A percentile compares a stretch with the other conserved stretches of the same genome.
phyloP scores from a whole-genome alignment of 2,888 invertebrate genomes.

The Andrena chrysosceles region DNA sequence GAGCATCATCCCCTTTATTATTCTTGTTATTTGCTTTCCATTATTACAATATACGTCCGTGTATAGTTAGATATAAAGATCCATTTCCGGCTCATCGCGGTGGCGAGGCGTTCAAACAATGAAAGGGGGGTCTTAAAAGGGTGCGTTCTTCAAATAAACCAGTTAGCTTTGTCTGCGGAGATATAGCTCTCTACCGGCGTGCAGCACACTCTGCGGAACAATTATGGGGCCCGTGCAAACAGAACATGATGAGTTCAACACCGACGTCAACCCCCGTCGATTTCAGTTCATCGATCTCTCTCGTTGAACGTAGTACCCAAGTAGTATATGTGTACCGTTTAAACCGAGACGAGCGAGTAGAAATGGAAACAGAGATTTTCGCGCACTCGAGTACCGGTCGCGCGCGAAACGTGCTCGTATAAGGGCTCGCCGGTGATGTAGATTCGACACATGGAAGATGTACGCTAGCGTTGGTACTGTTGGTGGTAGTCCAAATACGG shows the following conservation, averaged over 20 bases:
- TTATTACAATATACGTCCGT: constrained; percentile 37
- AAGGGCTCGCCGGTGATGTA: constrained; percentile 20
- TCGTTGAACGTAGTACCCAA: not conserved
- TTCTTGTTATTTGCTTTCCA: constrained; percentile 51
- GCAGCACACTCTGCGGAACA: constrained; percentile 59
- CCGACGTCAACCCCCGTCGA: constrained; percentile 21
- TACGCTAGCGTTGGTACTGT: constrained; percentile 42
- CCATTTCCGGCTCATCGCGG: constrained; percentile 66
- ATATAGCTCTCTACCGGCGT: constrained; percentile 40
- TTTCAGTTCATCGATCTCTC: constrained; percentile 33
- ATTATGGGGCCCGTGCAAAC: constrained; percentile 63
- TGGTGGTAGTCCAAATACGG: constrained; percentile 57
- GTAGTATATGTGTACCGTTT: not conserved
- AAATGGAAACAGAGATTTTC: constrained; percentile 19
- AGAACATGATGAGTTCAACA: constrained; percentile 57
- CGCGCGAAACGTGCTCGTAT: not conserved
- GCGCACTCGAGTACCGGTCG: not conserved
- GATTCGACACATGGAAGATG: constrained; percentile 31
- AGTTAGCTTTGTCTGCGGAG: constrained; percentile 64
- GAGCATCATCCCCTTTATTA: constrained; percentile 19
- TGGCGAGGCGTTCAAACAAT: constrained; percentile 63
- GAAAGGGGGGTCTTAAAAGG: constrained; percentile 59
- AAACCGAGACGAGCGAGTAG: not conserved
- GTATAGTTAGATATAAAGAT: constrained; percentile 62
- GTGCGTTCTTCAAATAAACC: constrained; percentile 72